These are phyloP conservation scores for Dryobates pubescens DNA, from an alignment of 2,797 vertebrate species.

Conservation along the genomic window DNA sequence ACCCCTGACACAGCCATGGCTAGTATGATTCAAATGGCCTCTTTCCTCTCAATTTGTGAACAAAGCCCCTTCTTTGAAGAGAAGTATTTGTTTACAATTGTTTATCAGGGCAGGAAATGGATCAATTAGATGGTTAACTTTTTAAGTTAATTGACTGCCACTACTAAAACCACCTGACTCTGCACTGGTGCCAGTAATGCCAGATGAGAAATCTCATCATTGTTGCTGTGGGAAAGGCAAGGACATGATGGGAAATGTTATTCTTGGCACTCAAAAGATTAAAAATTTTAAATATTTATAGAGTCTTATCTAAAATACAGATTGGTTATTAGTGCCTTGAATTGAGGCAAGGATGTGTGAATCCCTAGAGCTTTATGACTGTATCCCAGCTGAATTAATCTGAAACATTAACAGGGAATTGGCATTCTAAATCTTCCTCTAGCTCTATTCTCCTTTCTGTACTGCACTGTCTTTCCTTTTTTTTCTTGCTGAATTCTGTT, in stretches of 20 bases:
- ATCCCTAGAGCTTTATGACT: constrained; percentile 65
- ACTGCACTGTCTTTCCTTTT: not conserved
- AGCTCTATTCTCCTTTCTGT: not conserved
- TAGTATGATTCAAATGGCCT: constrained; percentile 24
- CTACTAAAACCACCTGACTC: constrained; percentile 36
- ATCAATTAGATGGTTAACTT: constrained; percentile 59
- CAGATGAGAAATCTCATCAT: constrained; percentile 45
- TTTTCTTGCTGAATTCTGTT: not conserved
- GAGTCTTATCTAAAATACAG: constrained; percentile 74
- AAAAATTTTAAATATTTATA: constrained; percentile 77
- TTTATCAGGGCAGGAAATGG: constrained; percentile 62
- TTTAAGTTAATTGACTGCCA: constrained; percentile 59
- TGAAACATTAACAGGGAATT: constrained; percentile 46
- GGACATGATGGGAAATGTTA: constrained; percentile 45
- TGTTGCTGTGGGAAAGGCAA: constrained; percentile 34
- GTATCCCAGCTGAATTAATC: constrained; percentile 46
- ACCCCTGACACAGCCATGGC: not conserved
- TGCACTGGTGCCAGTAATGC: constrained; percentile 6
- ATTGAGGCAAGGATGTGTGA: constrained; percentile 66
- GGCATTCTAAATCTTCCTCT: not conserved
- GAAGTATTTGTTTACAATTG: constrained; percentile 54
- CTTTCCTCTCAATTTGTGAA: constrained; percentile 46
- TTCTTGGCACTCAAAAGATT: constrained; percentile 51
- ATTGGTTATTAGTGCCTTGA: constrained; percentile 73
- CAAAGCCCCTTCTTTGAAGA: constrained; percentile 55